Evolutionary conservation across 2,888 invertebrate species (phyloP), one percentile per base, ranked within the genome.

Genomic region (Meganola albula): DNA sequence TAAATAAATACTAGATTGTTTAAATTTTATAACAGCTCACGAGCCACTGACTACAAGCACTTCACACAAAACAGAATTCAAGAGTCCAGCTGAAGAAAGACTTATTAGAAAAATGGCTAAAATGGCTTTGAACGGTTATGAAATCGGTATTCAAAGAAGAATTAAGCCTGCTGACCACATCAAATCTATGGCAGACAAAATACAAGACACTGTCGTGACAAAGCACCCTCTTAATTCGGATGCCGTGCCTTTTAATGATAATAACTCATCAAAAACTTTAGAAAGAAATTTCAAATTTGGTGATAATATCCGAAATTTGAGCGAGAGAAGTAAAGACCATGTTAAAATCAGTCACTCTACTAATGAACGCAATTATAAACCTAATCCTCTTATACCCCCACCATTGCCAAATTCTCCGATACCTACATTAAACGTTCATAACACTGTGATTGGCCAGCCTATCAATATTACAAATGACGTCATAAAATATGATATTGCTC

Each of bases 91-190:
- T 37, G 85, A 85, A 60, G 86, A 85, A 61, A 71, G 85, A 37
- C 69, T 87, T 14, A 79, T 87, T 29, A 74, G 79, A 45, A 86
- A 86, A 66, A 79, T 87, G 78, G 84, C 86, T 18, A 87, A 85
- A 70, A 84, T 85, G 82, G 86, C 87, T 8, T 60, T 87, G 27
- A 86, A 87, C 53, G 85, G 85, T 13, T 87, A 86, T 46, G 87
- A 87, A 63, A 87, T 87, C 37, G 87, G 87, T 12, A 86, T 87
- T 42, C 87, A 87, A 52, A 71, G 87, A 48, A 87, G 84, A 71
- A 86, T 85, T 31, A 87, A 86, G 44, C 87, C 87, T 0, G 85
- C 82, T 22, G 84, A 85, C 45, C 85, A 85, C 44, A 86, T 87
- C 47, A 84, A 86, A 53, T 78, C 76, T 9, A 87, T 86, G 86